phyloP scores from a whole-genome alignment of 2,888 invertebrate genomes.

The Prionchulus punctatus region DNA sequence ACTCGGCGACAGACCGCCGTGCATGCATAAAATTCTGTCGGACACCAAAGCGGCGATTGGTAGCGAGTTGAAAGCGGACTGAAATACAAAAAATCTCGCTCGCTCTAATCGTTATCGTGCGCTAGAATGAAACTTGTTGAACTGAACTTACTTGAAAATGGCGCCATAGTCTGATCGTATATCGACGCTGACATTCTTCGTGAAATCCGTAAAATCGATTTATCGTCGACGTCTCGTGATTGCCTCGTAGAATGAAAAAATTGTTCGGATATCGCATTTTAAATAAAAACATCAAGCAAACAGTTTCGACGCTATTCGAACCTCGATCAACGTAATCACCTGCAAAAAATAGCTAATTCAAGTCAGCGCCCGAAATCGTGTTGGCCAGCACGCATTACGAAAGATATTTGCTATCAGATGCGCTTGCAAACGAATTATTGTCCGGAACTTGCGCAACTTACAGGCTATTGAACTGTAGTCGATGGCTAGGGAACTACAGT shows the following conservation, averaged over 20 bases:
- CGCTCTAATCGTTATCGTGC: not conserved
- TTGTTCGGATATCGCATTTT: not conserved
- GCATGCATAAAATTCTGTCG: not conserved
- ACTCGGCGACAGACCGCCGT: not conserved
- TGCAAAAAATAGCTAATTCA: not conserved
- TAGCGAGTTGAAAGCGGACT: not conserved
- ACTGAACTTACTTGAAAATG: not conserved
- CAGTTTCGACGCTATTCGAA: not conserved
- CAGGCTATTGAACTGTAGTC: no score
- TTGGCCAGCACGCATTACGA: no score
- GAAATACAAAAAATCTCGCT: not conserved
- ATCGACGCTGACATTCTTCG: not conserved
- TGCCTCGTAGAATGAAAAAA: conserved; percentile 1
- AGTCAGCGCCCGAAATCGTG: no score
- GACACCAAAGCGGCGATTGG: not conserved
- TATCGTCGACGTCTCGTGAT: not conserved
- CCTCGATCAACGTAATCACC: conserved; percentile 4
- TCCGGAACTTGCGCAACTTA: no score
- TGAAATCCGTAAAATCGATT: not conserved
- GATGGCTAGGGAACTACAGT: no score
- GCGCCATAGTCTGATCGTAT: no score
- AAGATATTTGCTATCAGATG: no score
- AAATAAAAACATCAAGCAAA: not conserved
- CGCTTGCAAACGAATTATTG: no score
- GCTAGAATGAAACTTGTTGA: not conserved